phyloP scores from a whole-genome alignment of 1,140 invertebrate genomes.

The Meteorus sp. region DNA sequence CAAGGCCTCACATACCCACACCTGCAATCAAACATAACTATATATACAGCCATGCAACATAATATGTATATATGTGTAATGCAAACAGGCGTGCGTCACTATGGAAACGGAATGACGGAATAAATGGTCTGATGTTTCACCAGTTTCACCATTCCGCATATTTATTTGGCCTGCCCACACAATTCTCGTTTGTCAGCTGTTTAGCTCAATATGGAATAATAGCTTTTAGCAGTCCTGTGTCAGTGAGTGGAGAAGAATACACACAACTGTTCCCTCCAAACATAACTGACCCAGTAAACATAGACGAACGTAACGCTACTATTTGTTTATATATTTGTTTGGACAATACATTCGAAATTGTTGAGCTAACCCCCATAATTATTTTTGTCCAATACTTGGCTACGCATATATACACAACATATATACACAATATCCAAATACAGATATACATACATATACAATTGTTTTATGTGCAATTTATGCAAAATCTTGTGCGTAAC shows the following conservation, averaged over 20 bases:
- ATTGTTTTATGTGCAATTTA: slow-evolving; percentile 42
- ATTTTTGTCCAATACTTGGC: no score
- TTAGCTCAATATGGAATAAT: slow-evolving; percentile 28
- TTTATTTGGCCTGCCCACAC: slow-evolving; percentile 5
- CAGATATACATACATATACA: no score
- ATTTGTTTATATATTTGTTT: no score
- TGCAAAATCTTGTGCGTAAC: slow-evolving; percentile 59
- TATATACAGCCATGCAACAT: no score
- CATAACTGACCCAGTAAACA: slow-evolving; percentile 1
- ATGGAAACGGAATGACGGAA: slow-evolving; percentile 24
- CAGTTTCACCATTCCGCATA: not conserved
- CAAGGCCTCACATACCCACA: no score
- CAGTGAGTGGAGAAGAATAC: slow-evolving; percentile 16
- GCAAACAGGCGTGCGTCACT: not conserved
- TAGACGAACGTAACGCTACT: not conserved
- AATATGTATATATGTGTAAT: not conserved
- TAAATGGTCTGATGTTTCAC: not conserved
- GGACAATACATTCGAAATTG: no score
- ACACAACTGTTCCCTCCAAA: not conserved
- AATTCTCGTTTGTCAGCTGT: slow-evolving; percentile 23
- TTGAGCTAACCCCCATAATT: no score
- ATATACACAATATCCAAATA: no score
- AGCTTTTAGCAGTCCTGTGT: slow-evolving; percentile 13
- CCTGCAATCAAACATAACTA: no score
- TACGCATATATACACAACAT: no score